Percentiles rank a stretch among this genome's conserved stretches.
Evolutionary conservation across 2,113 vertebrate species (phyloP).

Genomic region (Ptyas mucosa): DNA sequence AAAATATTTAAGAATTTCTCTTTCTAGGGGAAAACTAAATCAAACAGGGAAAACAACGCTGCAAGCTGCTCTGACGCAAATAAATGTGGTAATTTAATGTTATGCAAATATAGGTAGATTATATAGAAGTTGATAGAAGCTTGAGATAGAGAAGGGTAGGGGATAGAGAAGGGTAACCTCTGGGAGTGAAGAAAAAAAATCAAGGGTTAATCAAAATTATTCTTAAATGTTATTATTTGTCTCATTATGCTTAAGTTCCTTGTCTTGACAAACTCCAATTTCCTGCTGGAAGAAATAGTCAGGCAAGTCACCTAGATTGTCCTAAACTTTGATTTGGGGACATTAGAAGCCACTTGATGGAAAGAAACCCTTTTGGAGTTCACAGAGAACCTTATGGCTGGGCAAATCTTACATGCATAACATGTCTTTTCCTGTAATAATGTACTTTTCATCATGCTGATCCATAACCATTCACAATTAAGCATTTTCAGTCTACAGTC

Average conservation of each 20-base stretch:
- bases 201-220: background rate
- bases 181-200: background rate
- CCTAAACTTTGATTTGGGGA: background rate
- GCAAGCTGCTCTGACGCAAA: background rate
- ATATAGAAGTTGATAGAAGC: background rate
- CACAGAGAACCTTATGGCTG: background rate
- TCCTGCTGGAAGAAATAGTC: background rate
- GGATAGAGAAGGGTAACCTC: background rate
- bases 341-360: background rate
- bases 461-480: background rate
- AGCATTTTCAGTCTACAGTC: background rate
- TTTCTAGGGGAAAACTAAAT: background rate
- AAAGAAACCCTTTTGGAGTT: background rate
- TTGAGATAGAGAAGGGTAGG: background rate
- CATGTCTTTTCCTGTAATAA: background rate
- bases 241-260: background rate
- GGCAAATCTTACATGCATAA: background rate
- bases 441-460: background rate
- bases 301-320: background rate
- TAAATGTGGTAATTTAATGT: background rate
- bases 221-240: background rate
- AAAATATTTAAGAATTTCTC: background rate
- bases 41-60: background rate
- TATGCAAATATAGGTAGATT: background rate
- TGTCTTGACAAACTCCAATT: background rate